phyloP scores from a whole-genome alignment of 2,888 invertebrate genomes.

The Elegia similella region DNA sequence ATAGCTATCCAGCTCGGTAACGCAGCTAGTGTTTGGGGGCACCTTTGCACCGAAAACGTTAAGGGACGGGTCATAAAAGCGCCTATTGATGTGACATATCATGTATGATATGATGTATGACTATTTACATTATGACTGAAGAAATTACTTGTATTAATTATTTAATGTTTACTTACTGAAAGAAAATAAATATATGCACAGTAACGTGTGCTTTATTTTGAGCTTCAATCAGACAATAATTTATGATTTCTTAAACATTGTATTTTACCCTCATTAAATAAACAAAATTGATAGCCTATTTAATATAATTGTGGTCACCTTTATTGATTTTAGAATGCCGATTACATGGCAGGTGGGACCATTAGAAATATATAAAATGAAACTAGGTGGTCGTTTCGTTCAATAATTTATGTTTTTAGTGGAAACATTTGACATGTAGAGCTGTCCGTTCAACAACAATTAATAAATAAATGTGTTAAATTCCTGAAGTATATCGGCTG shows the following conservation, averaged over 20 bases:
- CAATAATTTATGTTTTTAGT: not conserved
- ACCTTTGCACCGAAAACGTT: too few relatives aligned
- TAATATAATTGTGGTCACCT: not conserved
- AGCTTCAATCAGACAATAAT: not conserved
- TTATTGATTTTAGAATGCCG: not conserved
- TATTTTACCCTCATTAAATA: not conserved
- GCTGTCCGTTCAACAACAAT: not conserved
- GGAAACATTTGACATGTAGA: not conserved
- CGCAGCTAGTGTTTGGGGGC: too few relatives aligned
- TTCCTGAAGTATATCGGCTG: too few relatives aligned
- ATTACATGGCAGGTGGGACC: not conserved
- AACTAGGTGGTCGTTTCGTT: not conserved
- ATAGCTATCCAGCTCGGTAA: too few relatives aligned
- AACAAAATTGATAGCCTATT: not conserved
- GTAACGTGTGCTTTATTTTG: too few relatives aligned
- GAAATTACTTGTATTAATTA: too few relatives aligned
- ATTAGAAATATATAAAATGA: not conserved
- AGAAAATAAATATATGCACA: too few relatives aligned
- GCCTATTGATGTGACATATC: too few relatives aligned
- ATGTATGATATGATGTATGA: too few relatives aligned
- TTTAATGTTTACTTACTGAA: too few relatives aligned
- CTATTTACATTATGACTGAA: too few relatives aligned
- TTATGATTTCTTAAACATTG: not conserved
- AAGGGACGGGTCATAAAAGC: too few relatives aligned
- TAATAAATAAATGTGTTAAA: not conserved